phyloP scores from a whole-genome alignment of 2,113 vertebrate species.

The Dicaeum eximium region DNA sequence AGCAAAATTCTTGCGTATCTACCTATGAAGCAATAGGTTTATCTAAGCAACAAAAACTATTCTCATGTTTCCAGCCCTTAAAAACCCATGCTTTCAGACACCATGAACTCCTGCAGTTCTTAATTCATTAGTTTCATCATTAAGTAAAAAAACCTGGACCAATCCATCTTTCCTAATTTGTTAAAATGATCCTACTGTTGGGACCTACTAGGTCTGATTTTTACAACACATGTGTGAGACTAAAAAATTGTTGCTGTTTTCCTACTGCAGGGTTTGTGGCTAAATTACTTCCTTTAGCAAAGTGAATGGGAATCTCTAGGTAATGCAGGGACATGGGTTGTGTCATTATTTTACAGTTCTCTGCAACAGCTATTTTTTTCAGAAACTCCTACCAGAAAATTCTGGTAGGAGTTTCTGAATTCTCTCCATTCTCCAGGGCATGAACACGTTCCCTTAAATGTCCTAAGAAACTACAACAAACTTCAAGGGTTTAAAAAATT shows the following conservation, averaged over 20 bases:
- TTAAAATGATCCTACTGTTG: not conserved
- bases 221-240: not conserved
- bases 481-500: not conserved
- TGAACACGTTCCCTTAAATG: not conserved
- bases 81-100: not conserved
- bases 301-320: not conserved
- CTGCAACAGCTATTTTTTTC: not conserved
- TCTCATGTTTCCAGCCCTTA: accelerated
- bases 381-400: not conserved
- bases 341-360: not conserved
- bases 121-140: not conserved
- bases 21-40: not conserved
- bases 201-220: not conserved
- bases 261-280: not conserved
- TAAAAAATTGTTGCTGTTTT: not conserved
- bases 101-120: not conserved
- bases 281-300: not conserved
- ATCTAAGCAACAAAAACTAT: not conserved
- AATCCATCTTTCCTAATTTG: not conserved
- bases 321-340: not conserved
- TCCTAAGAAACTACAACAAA: not conserved
- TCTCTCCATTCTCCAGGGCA: not conserved
- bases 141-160: not conserved
- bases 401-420: too few species aligned
- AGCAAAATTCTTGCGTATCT: not conserved